Conservation (phyloP, 2,113 vertebrate species). For the Etheostoma spectabile region DNA sequence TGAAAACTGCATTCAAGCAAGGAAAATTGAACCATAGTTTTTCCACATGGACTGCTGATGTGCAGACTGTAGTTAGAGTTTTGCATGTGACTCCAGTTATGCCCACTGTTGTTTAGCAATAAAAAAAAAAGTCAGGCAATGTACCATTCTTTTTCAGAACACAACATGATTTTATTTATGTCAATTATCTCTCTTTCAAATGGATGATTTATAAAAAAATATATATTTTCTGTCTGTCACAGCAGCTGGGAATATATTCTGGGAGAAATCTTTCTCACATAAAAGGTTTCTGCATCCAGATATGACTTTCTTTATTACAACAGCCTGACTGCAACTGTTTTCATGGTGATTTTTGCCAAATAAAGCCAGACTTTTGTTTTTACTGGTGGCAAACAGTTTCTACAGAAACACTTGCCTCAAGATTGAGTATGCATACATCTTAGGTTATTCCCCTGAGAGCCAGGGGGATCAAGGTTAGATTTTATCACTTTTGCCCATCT, state of each 20-base stretch:
- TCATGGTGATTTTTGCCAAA: conserved; percentile 22
- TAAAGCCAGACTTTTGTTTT: conserved; percentile 40
- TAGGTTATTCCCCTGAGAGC: conserved; percentile 11
- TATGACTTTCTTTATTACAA: conserved; percentile 14
- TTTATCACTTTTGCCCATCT: conserved; percentile 50
- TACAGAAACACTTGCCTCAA: conserved; percentile 7
- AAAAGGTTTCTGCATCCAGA: conserved; percentile 9
- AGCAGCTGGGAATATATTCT: conserved; percentile 35
- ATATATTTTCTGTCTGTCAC: neutral
- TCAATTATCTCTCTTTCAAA: neutral
- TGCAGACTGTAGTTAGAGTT: too few species aligned
- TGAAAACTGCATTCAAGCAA: too few species aligned
- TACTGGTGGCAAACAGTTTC: conserved; percentile 24
- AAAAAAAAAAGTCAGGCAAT: neutral
- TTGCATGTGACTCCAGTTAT: too few species aligned
- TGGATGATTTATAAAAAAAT: neutral
- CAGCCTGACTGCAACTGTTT: conserved; percentile 16
- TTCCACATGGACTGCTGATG: too few species aligned
- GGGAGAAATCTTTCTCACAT: conserved; percentile 24
- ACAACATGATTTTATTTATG: neutral
- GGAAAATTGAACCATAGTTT: too few species aligned
- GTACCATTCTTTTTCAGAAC: neutral
- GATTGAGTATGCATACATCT: conserved; percentile 22
- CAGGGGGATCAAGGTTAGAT: conserved; percentile 34
- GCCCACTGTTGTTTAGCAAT: too few species aligned